Percentiles rank a stretch among this genome's conserved stretches.
These are phyloP conservation scores for Neosalanx taihuensis DNA, from an alignment of 2,797 vertebrate genomes.

Conservation along the genomic window DNA sequence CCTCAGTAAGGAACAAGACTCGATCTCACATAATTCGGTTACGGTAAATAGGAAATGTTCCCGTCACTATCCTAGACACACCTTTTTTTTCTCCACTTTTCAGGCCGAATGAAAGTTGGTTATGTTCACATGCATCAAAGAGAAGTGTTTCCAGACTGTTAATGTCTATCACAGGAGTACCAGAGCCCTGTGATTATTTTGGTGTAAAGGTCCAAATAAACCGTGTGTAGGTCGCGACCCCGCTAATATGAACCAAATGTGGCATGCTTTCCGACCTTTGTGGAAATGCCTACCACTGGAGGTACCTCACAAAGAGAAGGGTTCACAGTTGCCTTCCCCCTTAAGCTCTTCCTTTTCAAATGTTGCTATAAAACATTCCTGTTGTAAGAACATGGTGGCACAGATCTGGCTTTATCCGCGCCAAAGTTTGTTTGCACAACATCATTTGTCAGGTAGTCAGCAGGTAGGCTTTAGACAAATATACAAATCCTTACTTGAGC, in stretches of 20 bases:
- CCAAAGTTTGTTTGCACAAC: constrained; percentile 47
- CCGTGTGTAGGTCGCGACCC: constrained; percentile 54
- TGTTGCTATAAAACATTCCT: constrained; percentile 36
- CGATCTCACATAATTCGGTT: constrained; percentile 39
- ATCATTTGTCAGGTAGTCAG: constrained; percentile 51
- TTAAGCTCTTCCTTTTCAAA: constrained; percentile 21
- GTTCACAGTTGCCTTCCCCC: constrained; percentile 13
- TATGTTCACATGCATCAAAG: constrained; percentile 16
- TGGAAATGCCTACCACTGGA: constrained; percentile 32
- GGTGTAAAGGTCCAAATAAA: constrained; percentile 68
- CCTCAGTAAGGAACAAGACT: constrained; percentile 37
- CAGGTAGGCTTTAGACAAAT: constrained; percentile 51
- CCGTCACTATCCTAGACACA: constrained; percentile 12
- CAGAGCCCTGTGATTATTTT: constrained; percentile 64
- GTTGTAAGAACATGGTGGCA: constrained; percentile 10
- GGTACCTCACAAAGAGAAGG: constrained; percentile 21
- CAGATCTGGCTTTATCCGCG: constrained; percentile 22
- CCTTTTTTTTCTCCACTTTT: constrained; percentile 30
- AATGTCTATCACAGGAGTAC: constrained; percentile 59
- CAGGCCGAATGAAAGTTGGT: constrained; percentile 33
- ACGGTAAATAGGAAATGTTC: constrained; percentile 55
- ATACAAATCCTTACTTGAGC: constrained; percentile 49
- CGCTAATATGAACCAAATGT: constrained; percentile 71
- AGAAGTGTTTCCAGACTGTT: constrained; percentile 65
- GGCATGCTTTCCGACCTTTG: constrained; percentile 47